Evolutionary conservation across 2,888 invertebrate genomes (phyloP).

Genomic region (Calephelis perditalis): DNA sequence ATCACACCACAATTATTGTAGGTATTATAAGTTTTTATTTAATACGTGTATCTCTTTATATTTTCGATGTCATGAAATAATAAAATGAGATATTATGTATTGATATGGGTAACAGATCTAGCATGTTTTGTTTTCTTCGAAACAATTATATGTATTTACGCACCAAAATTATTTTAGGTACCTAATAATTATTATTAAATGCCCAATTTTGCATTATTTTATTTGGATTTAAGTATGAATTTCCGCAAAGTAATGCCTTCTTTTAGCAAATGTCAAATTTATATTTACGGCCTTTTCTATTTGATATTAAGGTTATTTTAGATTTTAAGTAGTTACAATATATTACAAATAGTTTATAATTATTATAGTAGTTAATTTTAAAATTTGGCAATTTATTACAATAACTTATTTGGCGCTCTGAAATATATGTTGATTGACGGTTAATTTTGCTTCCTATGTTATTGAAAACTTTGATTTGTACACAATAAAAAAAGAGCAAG

Average conservation of each 20-base stretch:
- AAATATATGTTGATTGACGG: too few species aligned
- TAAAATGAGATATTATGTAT: slow-evolving; percentile 4
- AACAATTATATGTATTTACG: slow-evolving; percentile 25
- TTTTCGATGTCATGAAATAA: slow-evolving; percentile 1
- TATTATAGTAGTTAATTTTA: slow-evolving; percentile 10
- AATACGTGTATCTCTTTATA: slow-evolving; percentile 8
- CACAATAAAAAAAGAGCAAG: too few species aligned
- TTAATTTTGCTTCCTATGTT: too few species aligned
- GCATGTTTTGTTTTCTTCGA: slow-evolving; percentile 11
- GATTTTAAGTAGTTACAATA: slow-evolving; percentile 23
- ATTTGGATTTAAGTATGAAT: too few species aligned
- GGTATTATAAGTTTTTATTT: not conserved
- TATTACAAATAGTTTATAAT: slow-evolving; percentile 21
- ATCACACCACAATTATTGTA: slow-evolving; percentile 20
- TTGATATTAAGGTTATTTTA: slow-evolving; percentile 15
- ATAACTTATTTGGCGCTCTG: slow-evolving; percentile 10
- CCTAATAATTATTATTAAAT: slow-evolving; percentile 19
- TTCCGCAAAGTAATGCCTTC: not conserved
- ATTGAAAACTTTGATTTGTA: too few species aligned
- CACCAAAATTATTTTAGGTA: slow-evolving; percentile 32
- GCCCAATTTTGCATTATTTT: slow-evolving; percentile 13
- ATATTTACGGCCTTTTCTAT: slow-evolving; percentile 30
- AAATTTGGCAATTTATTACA: slow-evolving; percentile 16
- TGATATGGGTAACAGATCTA: not conserved
- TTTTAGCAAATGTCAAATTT: slow-evolving; percentile 29